Evolutionary conservation across 2,113 vertebrate species (phyloP).

Genomic region (Okapia johnstoni): DNA sequence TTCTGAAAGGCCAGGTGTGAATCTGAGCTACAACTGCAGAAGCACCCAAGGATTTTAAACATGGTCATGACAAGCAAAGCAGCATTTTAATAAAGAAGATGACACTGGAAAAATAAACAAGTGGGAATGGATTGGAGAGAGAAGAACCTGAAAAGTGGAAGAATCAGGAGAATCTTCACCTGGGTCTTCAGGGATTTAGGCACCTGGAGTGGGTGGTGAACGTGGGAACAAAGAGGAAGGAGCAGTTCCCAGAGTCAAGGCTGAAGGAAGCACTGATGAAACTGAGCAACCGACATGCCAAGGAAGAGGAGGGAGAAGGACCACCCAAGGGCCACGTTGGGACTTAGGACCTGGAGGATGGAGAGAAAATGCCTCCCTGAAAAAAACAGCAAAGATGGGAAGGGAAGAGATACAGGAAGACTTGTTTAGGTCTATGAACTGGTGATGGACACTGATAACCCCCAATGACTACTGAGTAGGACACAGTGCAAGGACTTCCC

Average conservation of each 20-base stretch:
- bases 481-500: not conserved
- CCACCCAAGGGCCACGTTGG: rapidly evolving
- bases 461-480: rapidly evolving
- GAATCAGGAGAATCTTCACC: not conserved
- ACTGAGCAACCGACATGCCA: not conserved
- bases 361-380: not conserved
- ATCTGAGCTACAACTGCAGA: not conserved
- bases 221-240: not conserved
- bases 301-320: not conserved
- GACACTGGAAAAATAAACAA: not conserved
- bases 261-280: not conserved
- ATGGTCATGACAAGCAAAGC: not conserved
- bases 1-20: not conserved
- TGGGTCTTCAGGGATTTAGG: not conserved
- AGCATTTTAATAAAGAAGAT: not conserved
- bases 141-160: not conserved
- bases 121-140: not conserved
- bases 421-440: rapidly evolving
- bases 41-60: not conserved
- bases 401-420: not conserved
- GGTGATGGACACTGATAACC: rapidly evolving
- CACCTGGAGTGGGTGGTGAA: not conserved
- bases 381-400: not conserved
- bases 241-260: not conserved
- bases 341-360: not conserved